Conservation (phyloP, 2,888 invertebrate genomes). For the Patella caerulea region DNA sequence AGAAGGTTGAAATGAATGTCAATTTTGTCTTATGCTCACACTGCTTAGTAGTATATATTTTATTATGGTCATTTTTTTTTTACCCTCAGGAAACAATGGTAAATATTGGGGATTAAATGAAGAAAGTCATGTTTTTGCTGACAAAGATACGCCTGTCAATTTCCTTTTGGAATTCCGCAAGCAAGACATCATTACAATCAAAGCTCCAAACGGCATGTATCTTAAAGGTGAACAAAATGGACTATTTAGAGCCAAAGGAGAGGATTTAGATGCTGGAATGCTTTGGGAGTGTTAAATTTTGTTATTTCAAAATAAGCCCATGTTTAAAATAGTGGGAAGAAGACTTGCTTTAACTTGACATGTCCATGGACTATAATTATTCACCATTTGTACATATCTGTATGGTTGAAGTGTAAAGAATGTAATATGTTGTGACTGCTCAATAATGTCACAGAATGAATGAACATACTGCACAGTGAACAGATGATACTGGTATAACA, state of each 20-base stretch:
- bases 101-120: conserved; percentile 95
- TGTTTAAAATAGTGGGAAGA: no score
- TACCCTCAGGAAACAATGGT: conserved; percentile 84
- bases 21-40: neutral
- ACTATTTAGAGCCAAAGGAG: conserved; percentile 56
- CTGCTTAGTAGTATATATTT: no score
- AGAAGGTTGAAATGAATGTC: neutral
- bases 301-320: no score
- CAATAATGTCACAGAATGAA: no score
- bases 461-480: no score
- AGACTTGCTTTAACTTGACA: no score
- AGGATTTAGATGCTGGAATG: conserved; percentile 39
- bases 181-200: conserved; percentile 92
- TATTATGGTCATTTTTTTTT: neutral
- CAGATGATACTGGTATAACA: no score
- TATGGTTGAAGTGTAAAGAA: no score
- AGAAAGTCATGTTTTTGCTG: conserved; percentile 85
- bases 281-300: conserved; percentile 56
- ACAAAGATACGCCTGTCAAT: conserved; percentile 82
- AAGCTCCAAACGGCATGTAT: conserved; percentile 77
- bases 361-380: no score
- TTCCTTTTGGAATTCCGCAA: conserved; percentile 94
- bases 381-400: no score
- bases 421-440: no score
- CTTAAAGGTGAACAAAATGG: conserved; percentile 70